Evolutionary conservation across 2,113 vertebrate genomes (phyloP).

Genomic region (Tenrec ecaudatus): DNA sequence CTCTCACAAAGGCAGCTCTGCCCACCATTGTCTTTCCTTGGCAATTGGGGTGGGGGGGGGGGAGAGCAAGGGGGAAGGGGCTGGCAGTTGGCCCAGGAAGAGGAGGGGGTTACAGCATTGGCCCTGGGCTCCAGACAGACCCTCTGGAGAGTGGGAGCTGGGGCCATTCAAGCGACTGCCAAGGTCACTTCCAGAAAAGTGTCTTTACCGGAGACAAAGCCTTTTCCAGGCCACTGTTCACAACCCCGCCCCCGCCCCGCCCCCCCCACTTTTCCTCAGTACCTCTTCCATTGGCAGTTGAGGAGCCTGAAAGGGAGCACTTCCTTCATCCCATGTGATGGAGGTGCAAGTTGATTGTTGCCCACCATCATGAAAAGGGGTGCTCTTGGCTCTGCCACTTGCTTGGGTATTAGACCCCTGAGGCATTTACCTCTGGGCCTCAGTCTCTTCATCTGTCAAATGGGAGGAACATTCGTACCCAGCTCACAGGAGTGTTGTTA

Average conservation of each 20-base stretch:
- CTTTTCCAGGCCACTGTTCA: background rate
- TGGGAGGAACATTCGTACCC: background rate
- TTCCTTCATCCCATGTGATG: background rate
- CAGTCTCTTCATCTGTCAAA: conserved; percentile 9
- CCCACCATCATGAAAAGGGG: background rate
- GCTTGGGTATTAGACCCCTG: background rate
- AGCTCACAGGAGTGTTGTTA: conserved; percentile 18
- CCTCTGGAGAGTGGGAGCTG: conserved; percentile 44
- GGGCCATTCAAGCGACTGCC: conserved; percentile 39
- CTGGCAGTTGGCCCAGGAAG: conserved; percentile 70
- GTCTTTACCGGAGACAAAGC: conserved; percentile 40
- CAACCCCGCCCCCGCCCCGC: no score
- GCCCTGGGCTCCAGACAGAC: conserved; percentile 65
- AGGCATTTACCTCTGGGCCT: conserved; percentile 7
- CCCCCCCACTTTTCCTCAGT: background rate
- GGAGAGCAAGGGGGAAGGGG: conserved; percentile 39
- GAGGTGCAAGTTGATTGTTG: conserved; percentile 1
- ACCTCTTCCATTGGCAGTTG: background rate
- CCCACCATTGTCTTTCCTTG: conserved; percentile 75
- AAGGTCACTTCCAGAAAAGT: conserved; percentile 38
- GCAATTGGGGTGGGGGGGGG: background rate
- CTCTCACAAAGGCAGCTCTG: conserved; percentile 65
- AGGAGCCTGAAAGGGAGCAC: background rate
- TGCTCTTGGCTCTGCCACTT: background rate
- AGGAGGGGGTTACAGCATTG: conserved; percentile 17